Evolutionary conservation across 2,797 vertebrate species (phyloP).

Genomic region (Hemitrygon akajei): DNA sequence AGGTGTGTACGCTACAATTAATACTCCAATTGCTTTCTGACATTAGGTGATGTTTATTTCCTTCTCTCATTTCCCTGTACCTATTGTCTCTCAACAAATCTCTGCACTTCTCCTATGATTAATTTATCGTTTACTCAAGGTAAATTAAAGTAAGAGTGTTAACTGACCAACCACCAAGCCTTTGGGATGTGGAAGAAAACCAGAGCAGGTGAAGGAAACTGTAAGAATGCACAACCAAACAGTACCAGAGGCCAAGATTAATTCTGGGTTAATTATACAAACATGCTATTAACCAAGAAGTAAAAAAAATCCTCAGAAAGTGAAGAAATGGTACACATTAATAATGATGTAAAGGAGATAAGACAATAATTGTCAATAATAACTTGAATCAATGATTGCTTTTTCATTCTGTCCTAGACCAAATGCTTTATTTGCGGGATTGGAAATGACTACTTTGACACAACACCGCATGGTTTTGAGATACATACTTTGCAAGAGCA

Average conservation of each 20-base stretch:
- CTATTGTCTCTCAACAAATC: too few relatives aligned
- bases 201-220: too few relatives aligned
- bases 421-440: conserved; percentile 99
- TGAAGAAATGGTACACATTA: not conserved
- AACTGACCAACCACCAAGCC: too few relatives aligned
- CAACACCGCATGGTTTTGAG: conserved; percentile 93
- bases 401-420: conserved; percentile 65
- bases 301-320: not conserved
- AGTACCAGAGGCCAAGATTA: too few relatives aligned
- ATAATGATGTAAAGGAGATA: not conserved
- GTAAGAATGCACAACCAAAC: too few relatives aligned
- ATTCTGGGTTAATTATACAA: not conserved
- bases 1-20: conserved; percentile 61
- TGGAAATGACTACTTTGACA: conserved; percentile 97
- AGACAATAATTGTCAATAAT: not conserved
- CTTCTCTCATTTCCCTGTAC: too few relatives aligned
- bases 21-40: not conserved
- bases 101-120: too few relatives aligned
- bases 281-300: not conserved
- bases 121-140: too few relatives aligned
- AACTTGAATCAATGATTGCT: conserved; percentile 32
- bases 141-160: too few relatives aligned
- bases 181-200: too few relatives aligned
- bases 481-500: conserved; percentile 98
- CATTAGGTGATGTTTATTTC: too few relatives aligned